Percentiles rank a stretch among this genome's conserved stretches.
Evolutionary conservation across 2,113 vertebrate species (phyloP).

Genomic region (Eurystomus gularis): DNA sequence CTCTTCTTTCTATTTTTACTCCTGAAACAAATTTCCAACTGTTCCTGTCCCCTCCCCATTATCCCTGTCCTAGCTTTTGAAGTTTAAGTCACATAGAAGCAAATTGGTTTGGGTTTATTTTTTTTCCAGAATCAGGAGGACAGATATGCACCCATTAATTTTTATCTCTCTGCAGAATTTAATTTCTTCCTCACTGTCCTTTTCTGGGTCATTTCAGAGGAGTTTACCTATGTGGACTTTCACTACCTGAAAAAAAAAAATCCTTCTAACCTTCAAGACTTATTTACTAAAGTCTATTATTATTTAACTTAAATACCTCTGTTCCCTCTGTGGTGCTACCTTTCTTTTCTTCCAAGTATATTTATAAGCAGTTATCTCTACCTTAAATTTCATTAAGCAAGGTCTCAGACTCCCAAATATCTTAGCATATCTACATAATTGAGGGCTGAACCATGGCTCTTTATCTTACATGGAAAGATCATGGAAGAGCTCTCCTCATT

Average conservation of each 20-base stretch:
- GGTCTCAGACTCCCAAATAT: background rate
- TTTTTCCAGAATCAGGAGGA: background rate
- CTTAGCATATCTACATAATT: background rate
- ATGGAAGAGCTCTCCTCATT: background rate
- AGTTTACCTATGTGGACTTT: background rate
- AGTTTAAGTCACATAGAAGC: background rate
- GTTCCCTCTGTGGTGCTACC: background rate
- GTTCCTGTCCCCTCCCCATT: background rate
- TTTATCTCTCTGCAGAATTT: background rate
- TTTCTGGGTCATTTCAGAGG: background rate
- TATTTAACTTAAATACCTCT: background rate
- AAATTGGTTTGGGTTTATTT: background rate
- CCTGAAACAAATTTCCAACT: background rate
- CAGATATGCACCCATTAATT: background rate
- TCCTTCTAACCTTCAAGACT: background rate
- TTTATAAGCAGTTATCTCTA: background rate
- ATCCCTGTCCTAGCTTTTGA: background rate
- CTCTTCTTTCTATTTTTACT: background rate
- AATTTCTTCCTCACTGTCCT: background rate
- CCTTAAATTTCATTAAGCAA: slow-evolving; percentile 24
- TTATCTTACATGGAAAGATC: background rate
- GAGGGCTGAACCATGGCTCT: background rate
- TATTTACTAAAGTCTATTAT: background rate
- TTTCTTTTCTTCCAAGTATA: background rate
- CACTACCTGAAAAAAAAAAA: background rate